Percentiles rank a stretch among this genome's conserved stretches.
phyloP scores from a whole-genome alignment of 2,113 vertebrate species.

The Eublepharis macularius region DNA sequence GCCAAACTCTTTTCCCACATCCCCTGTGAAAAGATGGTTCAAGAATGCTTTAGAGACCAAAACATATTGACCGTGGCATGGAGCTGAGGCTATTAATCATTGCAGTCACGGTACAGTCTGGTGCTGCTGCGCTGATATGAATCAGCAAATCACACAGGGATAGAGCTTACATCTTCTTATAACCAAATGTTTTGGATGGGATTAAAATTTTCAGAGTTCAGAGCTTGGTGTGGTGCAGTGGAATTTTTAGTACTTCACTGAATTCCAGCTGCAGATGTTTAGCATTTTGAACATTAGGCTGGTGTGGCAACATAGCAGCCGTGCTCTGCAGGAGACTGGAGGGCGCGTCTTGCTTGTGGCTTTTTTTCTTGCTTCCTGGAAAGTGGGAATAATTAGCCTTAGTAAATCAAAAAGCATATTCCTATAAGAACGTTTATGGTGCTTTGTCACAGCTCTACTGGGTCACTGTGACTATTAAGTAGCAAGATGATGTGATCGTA shows the following conservation, averaged over 20 bases:
- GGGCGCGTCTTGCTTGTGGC: neutral
- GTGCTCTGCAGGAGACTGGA: neutral
- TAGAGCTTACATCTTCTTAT: neutral
- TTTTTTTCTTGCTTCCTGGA: conserved; percentile 1
- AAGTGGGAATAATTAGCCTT: neutral
- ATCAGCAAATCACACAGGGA: neutral
- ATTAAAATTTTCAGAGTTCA: neutral
- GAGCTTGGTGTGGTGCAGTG: neutral
- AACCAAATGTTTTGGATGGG: neutral
- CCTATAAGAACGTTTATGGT: neutral
- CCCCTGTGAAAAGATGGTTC: neutral
- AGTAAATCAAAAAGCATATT: neutral
- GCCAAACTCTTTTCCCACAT: conserved; percentile 26
- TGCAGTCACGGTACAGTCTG: neutral
- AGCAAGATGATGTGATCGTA: neutral
- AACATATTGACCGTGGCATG: neutral
- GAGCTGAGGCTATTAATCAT: neutral
- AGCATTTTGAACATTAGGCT: neutral
- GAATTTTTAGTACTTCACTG: neutral
- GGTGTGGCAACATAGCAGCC: neutral
- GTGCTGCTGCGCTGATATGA: rapidly evolving
- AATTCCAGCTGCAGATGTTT: conserved; percentile 11
- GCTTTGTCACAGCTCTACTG: neutral
- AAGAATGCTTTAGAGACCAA: conserved; percentile 34
- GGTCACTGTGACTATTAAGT: neutral